A percentile compares a stretch with the other conserved stretches of the same genome.
phyloP scores from a whole-genome alignment of 35 echinoderm and acorn worm genomes.

The Holothuria glaberrima region DNA sequence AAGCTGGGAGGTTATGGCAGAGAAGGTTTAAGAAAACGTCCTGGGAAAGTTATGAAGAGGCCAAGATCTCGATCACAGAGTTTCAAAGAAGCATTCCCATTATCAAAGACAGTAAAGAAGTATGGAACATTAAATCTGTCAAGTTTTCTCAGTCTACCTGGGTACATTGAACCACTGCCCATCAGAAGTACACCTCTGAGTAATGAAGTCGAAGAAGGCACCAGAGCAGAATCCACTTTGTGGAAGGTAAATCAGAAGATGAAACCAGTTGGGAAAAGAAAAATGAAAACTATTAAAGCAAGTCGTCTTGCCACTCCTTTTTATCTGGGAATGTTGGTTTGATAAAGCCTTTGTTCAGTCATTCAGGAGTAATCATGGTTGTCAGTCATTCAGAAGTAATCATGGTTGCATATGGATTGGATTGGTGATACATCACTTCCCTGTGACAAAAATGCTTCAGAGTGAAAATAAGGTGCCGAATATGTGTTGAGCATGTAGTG shows the following conservation, averaged over 20 bases:
- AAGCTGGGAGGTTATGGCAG: constrained; percentile 61
- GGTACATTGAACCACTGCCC: constrained; percentile 50
- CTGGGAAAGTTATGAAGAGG: constrained; percentile 62
- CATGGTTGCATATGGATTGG: too few relatives aligned
- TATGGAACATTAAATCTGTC: constrained; percentile 48
- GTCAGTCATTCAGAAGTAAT: too few relatives aligned
- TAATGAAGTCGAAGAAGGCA: background rate
- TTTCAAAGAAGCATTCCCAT: constrained; percentile 81
- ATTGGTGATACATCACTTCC: too few relatives aligned
- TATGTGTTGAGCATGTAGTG: too few relatives aligned
- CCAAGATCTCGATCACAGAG: constrained; percentile 58
- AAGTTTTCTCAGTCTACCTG: constrained; percentile 38
- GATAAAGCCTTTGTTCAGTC: background rate
- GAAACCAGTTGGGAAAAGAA: constrained; percentile 25
- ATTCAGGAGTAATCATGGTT: background rate
- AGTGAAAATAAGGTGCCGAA: too few relatives aligned
- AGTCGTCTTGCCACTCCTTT: constrained; percentile 8
- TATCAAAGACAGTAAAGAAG: constrained; percentile 61
- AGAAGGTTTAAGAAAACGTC: constrained; percentile 69
- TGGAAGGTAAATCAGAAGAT: constrained; percentile 48
- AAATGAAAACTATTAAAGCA: background rate
- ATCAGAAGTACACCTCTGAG: background rate
- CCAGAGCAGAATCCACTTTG: background rate
- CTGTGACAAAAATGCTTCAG: too few relatives aligned
- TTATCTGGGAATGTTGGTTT: constrained; percentile 43